These are phyloP conservation scores for Paradoxurus hermaphroditus DNA, from an alignment of 2,113 vertebrate species.

Conservation along the genomic window DNA sequence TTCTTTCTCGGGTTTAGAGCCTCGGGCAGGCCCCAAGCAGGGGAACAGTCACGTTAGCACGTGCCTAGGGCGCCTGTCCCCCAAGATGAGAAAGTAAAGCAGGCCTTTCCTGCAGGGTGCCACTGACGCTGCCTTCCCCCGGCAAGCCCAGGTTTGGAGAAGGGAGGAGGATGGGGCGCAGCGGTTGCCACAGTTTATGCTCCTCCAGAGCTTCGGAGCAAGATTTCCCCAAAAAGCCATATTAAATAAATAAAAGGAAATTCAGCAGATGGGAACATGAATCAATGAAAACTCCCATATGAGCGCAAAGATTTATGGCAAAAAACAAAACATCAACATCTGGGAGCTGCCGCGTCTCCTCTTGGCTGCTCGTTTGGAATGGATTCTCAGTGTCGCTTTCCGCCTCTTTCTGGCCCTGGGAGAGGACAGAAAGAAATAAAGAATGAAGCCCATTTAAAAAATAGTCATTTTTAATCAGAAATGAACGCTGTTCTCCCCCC, in stretches of 20 bases:
- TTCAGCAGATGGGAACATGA: conserved; percentile 79
- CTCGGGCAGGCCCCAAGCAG: not conserved
- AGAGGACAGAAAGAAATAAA: conserved; percentile 61
- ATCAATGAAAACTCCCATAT: conserved; percentile 79
- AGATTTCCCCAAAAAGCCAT: conserved; percentile 73
- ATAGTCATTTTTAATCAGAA: conserved; percentile 65
- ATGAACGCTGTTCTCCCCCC: not conserved
- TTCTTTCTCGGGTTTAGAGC: not conserved
- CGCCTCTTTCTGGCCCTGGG: conserved; percentile 57
- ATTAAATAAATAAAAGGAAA: conserved; percentile 79
- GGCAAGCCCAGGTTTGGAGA: not conserved
- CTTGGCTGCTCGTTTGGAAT: conserved; percentile 72
- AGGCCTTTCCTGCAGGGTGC: not conserved
- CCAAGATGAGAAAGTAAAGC: not conserved
- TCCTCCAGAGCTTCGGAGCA: conserved; percentile 58
- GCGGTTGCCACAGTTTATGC: conserved; percentile 51
- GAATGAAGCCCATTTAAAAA: conserved; percentile 64
- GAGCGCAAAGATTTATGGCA: conserved; percentile 77
- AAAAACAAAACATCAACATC: conserved; percentile 77
- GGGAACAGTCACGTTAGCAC: not conserved
- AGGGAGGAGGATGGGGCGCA: not conserved
- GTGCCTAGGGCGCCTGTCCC: not conserved
- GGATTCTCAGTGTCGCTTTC: conserved; percentile 60
- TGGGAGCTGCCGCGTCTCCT: conserved; percentile 68
- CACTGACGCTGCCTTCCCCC: not conserved